These are phyloP conservation scores for Craniophora ligustri DNA, from an alignment of 2,888 invertebrate species.

Conservation along the genomic window DNA sequence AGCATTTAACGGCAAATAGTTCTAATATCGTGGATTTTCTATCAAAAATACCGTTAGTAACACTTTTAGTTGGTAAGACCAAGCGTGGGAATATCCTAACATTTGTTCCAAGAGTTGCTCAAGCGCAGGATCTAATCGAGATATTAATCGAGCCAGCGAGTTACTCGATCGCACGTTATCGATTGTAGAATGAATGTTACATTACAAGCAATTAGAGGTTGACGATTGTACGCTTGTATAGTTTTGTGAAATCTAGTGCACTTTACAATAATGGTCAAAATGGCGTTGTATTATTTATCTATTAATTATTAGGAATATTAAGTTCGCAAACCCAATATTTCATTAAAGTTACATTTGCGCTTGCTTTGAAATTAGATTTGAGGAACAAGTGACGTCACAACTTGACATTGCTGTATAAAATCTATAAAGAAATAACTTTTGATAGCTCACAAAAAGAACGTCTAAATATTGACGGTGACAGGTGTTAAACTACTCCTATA, in stretches of 20 bases:
- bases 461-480: too few relatives aligned
- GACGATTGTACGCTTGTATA: constrained; percentile 21
- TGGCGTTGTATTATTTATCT: too few relatives aligned
- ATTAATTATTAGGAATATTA: too few relatives aligned
- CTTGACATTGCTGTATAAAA: too few relatives aligned
- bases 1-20: constrained; percentile 1
- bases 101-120: constrained; percentile 59
- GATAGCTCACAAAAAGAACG: too few relatives aligned
- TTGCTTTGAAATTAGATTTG: too few relatives aligned
- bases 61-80: constrained; percentile 20
- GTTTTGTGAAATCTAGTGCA: constrained; percentile 8
- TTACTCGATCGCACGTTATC: constrained; percentile 48
- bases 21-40: constrained; percentile 31
- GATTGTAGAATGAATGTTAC: constrained; percentile 47
- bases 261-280: too few relatives aligned
- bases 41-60: constrained; percentile 28
- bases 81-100: constrained; percentile 66
- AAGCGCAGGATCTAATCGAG: constrained; percentile 61
- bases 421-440: too few relatives aligned
- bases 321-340: too few relatives aligned
- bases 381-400: too few relatives aligned
- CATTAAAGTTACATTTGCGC: too few relatives aligned
- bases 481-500: too few relatives aligned
- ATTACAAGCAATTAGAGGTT: constrained; percentile 49
- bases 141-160: constrained; percentile 50